These are phyloP conservation scores for Echeneis naucrates DNA, from an alignment of 2,797 vertebrate species.

Conservation along the genomic window DNA sequence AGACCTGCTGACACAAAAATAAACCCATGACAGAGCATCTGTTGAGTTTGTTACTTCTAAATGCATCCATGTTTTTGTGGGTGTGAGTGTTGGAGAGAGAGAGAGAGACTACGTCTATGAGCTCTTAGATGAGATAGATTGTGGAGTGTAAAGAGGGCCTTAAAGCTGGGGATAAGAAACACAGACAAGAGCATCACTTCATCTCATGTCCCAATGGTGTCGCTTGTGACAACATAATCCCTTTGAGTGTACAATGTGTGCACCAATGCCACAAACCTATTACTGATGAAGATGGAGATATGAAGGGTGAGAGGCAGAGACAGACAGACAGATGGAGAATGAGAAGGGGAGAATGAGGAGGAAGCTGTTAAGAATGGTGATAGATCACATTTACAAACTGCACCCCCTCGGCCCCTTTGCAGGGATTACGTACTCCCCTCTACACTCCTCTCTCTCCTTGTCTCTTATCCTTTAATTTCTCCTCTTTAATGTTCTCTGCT, in stretches of 20 bases:
- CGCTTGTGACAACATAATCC: conserved; percentile 76
- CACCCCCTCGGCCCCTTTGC: conserved; percentile 47
- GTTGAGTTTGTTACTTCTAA: conserved; percentile 47
- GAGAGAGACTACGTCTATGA: conserved; percentile 44
- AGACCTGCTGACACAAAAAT: conserved; percentile 11
- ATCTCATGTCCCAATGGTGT: conserved; percentile 71
- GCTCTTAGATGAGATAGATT: conserved; percentile 53
- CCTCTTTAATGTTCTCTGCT: conserved; percentile 47
- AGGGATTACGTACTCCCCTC: conserved; percentile 56
- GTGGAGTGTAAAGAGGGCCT: conserved; percentile 59
- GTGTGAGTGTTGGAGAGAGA: conserved; percentile 18
- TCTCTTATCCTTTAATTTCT: conserved; percentile 40
- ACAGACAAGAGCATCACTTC: conserved; percentile 75
- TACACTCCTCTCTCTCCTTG: conserved; percentile 39
- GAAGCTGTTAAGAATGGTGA: conserved; percentile 44
- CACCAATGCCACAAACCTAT: conserved; percentile 50
- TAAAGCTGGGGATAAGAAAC: conserved; percentile 64
- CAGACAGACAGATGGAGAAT: conserved; percentile 31
- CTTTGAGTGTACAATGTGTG: conserved; percentile 46
- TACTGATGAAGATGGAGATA: conserved; percentile 59
- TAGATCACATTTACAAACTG: conserved; percentile 61
- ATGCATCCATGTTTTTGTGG: conserved; percentile 35
- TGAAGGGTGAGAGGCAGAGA: conserved; percentile 24
- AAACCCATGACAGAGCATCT: conserved; percentile 32
- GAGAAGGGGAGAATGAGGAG: conserved; percentile 21